Evolutionary conservation across 2,797 vertebrate species (phyloP).

Genomic region (Poeciliopsis infans): DNA sequence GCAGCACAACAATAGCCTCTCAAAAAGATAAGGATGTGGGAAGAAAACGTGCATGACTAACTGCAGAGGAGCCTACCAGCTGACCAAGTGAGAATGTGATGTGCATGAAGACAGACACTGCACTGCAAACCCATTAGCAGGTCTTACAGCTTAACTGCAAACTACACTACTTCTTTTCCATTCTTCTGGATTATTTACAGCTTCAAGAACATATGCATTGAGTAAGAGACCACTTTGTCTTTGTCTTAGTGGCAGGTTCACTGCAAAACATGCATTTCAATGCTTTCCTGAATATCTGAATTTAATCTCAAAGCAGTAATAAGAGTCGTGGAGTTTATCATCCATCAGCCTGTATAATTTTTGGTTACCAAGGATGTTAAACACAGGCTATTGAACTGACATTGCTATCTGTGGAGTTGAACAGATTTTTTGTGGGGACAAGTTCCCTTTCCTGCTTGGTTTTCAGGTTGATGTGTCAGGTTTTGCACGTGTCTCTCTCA

Average conservation of each 20-base stretch:
- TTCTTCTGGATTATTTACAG: not conserved
- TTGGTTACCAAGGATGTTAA: not conserved
- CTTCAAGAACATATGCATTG: not conserved
- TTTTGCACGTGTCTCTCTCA: not conserved
- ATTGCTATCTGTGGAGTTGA: not conserved
- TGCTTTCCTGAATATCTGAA: not conserved
- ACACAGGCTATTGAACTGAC: not conserved
- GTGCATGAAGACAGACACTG: not conserved
- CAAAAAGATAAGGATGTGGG: not conserved
- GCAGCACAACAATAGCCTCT: conserved; percentile 6
- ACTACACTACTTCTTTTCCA: not conserved
- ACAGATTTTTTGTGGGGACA: not conserved
- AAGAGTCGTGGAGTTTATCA: not conserved
- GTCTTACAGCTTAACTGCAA: not conserved
- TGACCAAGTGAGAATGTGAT: not conserved
- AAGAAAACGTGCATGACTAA: not conserved
- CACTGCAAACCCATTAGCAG: not conserved
- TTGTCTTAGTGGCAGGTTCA: not conserved
- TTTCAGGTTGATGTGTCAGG: not conserved
- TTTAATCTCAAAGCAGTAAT: not conserved
- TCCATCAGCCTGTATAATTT: not conserved
- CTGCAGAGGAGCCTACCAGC: not conserved
- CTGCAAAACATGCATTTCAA: not conserved
- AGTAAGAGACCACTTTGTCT: not conserved
- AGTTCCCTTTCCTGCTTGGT: not conserved